Conservation (phyloP, 1,140 invertebrate genomes). For the Drosophila ananassae region DNA sequence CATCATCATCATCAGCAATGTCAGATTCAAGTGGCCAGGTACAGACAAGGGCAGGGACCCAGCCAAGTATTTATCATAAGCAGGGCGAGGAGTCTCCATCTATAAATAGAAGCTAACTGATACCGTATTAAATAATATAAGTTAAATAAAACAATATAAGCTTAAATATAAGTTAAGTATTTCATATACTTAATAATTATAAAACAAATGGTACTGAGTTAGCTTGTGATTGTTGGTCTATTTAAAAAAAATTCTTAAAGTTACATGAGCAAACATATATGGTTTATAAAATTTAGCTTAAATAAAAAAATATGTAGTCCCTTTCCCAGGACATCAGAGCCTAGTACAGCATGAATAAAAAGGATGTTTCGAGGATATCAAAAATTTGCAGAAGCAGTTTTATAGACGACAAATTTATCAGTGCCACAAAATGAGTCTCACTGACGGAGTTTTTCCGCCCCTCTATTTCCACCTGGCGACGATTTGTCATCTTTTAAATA, state of each 20-base stretch:
- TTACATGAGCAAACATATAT: too few species aligned
- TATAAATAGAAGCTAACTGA: background rate
- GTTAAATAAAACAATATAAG: too few species aligned
- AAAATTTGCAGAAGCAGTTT: slow-evolving; percentile 60
- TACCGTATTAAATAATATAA: slow-evolving; percentile 14
- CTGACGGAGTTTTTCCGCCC: slow-evolving; percentile 26
- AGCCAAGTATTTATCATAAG: slow-evolving; percentile 77
- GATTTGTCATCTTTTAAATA: slow-evolving; percentile 83
- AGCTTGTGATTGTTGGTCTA: too few species aligned
- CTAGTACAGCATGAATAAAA: background rate
- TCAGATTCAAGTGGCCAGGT: slow-evolving; percentile 58
- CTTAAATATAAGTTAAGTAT: background rate
- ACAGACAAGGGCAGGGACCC: slow-evolving; percentile 57
- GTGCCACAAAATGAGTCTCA: slow-evolving; percentile 73
- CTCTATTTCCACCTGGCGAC: slow-evolving; percentile 64
- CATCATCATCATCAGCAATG: slow-evolving; percentile 49
- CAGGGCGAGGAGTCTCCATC: slow-evolving; percentile 7
- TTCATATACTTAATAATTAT: background rate
- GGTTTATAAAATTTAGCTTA: too few species aligned
- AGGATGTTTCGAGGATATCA: slow-evolving; percentile 15
- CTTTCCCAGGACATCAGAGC: too few species aligned
- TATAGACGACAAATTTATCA: slow-evolving; percentile 79
- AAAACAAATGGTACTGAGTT: too few species aligned
- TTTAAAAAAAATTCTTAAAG: too few species aligned
- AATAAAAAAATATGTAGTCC: background rate